Evolutionary conservation across 2,113 vertebrate genomes (phyloP).

Genomic region (Urocitellus parryii): DNA sequence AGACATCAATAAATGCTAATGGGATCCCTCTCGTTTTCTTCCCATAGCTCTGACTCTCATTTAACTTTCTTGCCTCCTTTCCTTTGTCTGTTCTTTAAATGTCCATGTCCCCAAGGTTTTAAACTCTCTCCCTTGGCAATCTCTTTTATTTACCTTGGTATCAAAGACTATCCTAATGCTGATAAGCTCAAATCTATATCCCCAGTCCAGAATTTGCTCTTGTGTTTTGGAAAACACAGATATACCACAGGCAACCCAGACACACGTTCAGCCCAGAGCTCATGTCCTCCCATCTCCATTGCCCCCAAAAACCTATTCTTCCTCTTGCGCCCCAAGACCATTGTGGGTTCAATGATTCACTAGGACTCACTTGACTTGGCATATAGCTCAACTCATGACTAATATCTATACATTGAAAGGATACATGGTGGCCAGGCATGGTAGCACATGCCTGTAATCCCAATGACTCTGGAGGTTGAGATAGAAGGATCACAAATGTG

Average conservation of each 20-base stretch:
- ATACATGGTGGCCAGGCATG: not conserved
- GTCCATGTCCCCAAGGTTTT: not conserved
- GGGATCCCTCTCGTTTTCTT: not conserved
- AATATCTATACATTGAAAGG: not conserved
- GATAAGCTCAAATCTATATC: constrained; percentile 19
- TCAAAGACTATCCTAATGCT: constrained; percentile 23
- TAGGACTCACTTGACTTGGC: not conserved
- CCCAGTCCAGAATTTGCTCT: not conserved
- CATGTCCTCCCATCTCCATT: not conserved
- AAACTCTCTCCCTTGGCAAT: not conserved
- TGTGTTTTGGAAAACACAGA: not conserved
- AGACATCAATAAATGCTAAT: not conserved
- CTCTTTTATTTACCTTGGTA: constrained; percentile 18
- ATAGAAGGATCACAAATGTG: too few relatives aligned
- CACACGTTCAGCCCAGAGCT: not conserved
- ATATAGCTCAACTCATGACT: not conserved
- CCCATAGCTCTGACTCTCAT: not conserved
- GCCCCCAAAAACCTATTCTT: constrained; percentile 23
- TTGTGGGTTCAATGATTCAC: not conserved
- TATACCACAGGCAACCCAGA: not conserved
- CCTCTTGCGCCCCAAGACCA: not conserved
- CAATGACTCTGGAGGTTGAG: too few relatives aligned
- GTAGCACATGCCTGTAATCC: too few relatives aligned
- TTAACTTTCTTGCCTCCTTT: not conserved
- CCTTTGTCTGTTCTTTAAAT: constrained; percentile 11